phyloP scores from a whole-genome alignment of 2,888 invertebrate genomes.

The Cosmia trapezina region DNA sequence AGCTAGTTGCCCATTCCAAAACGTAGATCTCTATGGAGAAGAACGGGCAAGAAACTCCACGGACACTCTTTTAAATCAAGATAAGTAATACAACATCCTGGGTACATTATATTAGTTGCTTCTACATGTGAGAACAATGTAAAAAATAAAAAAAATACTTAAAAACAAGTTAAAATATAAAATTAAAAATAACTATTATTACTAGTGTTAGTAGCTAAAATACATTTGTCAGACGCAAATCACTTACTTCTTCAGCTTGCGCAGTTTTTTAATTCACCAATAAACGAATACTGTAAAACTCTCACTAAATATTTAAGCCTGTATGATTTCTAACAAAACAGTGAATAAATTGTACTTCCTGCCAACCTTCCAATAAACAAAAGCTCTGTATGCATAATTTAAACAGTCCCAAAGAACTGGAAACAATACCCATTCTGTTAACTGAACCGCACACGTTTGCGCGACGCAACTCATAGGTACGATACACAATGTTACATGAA shows the following conservation, averaged over 20 bases:
- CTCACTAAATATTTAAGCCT: not conserved
- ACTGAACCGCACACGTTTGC: slow-evolving; percentile 38
- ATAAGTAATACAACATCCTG: no score
- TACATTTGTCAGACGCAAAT: not conserved
- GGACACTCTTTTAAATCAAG: no score
- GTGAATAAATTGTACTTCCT: not conserved
- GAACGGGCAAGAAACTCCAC: no score
- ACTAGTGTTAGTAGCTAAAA: no score
- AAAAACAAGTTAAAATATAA: no score
- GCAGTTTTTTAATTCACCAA: not conserved
- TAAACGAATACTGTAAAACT: not conserved
- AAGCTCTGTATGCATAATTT: no score
- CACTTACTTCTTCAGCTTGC: not conserved
- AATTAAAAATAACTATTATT: no score
- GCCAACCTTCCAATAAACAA: not conserved
- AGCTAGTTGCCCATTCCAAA: no score
- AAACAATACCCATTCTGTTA: slow-evolving; percentile 9
- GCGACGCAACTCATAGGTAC: slow-evolving; percentile 35
- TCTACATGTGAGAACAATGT: no score
- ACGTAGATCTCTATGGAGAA: no score
- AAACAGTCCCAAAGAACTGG: slow-evolving; percentile 3
- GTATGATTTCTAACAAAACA: not conserved
- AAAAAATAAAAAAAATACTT: no score
- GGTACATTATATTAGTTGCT: no score
- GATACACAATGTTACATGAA: slow-evolving; percentile 39